A percentile compares a stretch with the other conserved stretches of the same genome.
Evolutionary conservation across 1,140 invertebrate genomes (phyloP).

Genomic region (Microplitis mediator): DNA sequence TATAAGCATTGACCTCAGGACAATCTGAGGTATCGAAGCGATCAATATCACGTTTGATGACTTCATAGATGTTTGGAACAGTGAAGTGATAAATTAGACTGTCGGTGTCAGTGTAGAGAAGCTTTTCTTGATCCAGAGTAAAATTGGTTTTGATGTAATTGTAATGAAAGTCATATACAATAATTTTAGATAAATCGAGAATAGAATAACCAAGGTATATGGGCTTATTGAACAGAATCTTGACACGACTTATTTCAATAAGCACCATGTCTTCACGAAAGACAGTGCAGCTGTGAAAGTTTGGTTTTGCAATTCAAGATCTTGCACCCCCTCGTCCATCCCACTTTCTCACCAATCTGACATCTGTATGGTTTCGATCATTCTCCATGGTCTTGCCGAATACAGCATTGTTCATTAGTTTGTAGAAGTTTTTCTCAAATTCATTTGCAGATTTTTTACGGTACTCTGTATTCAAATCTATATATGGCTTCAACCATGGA

Average conservation of each 20-base stretch:
- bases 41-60: conserved; percentile 9
- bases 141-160: conserved; percentile 35
- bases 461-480: conserved; percentile 31
- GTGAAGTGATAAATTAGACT: neutral
- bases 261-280: neutral
- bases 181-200: conserved; percentile 29
- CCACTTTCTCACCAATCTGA: conserved; percentile 46
- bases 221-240: conserved; percentile 39
- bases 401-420: conserved; percentile 32
- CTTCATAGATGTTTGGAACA: neutral
- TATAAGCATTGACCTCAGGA: neutral
- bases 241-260: neutral
- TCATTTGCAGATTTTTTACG: conserved; percentile 50
- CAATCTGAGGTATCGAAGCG: conserved; percentile 13
- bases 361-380: conserved; percentile 49
- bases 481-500: conserved; percentile 59
- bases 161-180: conserved; percentile 48
- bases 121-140: neutral
- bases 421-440: conserved; percentile 63
- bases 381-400: conserved; percentile 16
- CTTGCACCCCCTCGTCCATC: conserved; percentile 31
- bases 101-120: neutral
- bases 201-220: conserved; percentile 32
- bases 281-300: neutral
- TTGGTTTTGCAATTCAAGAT: neutral